Percentiles rank a stretch among this genome's conserved stretches.
Conservation (phyloP, 2,113 vertebrate species). For the Leucosticte australis region DNA sequence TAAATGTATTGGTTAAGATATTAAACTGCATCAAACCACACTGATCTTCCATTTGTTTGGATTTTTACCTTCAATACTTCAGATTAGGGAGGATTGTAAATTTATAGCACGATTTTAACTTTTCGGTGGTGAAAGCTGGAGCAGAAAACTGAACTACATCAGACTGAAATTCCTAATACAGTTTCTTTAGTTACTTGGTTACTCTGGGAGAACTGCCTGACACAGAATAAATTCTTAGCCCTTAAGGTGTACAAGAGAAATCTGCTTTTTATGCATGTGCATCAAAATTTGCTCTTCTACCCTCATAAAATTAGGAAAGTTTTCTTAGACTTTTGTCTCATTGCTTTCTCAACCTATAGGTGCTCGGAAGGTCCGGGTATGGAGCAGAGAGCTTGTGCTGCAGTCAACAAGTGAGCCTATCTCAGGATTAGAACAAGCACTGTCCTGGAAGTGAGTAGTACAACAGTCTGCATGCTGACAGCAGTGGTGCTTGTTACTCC, state of each 20-base stretch:
- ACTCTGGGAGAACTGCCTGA: neutral
- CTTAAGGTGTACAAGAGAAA: neutral
- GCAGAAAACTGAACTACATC: neutral
- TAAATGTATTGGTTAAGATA: neutral
- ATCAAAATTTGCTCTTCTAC: neutral
- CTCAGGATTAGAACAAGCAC: conserved; percentile 86
- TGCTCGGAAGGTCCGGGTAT: conserved; percentile 82
- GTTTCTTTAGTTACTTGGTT: neutral
- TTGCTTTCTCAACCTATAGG: conserved; percentile 54
- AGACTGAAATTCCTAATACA: neutral
- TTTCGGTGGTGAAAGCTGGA: neutral
- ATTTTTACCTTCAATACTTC: neutral
- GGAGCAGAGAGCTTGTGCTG: conserved; percentile 89
- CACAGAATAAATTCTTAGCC: neutral
- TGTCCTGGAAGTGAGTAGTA: conserved; percentile 92
- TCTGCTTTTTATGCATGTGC: neutral
- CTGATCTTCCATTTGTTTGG: neutral
- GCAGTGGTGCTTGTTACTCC: neutral
- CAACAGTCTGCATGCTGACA: neutral
- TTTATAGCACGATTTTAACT: neutral
- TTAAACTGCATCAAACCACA: neutral
- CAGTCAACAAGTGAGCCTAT: conserved; percentile 92
- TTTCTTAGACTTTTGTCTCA: neutral
- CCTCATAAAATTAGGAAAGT: neutral
- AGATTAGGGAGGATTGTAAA: neutral